Evolutionary conservation across 2,797 vertebrate genomes (phyloP).

Genomic region (Neoniphon sammara): DNA sequence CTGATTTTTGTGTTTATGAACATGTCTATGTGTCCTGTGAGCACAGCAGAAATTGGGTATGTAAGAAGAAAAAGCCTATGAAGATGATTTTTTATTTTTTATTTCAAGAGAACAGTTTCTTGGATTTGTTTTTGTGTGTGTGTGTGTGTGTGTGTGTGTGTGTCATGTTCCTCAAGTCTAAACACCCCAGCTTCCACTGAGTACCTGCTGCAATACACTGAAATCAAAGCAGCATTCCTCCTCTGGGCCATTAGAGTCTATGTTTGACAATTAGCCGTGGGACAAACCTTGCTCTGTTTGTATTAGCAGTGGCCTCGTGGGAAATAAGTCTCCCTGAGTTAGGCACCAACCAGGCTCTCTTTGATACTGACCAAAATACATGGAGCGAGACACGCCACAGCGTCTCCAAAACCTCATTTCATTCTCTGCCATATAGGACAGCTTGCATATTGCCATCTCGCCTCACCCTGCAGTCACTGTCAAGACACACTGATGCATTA

Average conservation of each 20-base stretch:
- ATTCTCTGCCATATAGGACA: conserved; percentile 5
- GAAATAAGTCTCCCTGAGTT: conserved; percentile 7
- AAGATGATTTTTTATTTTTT: too few species aligned
- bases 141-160: too few species aligned
- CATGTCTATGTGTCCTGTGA: neutral
- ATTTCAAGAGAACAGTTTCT: too few species aligned
- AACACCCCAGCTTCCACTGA: too few species aligned
- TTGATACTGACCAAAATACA: neutral
- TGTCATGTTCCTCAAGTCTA: too few species aligned
- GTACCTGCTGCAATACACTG: too few species aligned
- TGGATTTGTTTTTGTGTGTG: too few species aligned
- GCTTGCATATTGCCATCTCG: conserved; percentile 9
- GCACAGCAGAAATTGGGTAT: neutral
- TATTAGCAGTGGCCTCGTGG: neutral
- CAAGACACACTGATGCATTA: neutral
- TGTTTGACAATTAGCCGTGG: neutral
- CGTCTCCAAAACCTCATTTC: conserved; percentile 2
- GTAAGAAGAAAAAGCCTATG: too few species aligned
- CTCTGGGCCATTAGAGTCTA: neutral
- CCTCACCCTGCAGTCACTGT: conserved; percentile 6
- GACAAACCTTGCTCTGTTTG: conserved; percentile 5
- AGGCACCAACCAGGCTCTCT: neutral
- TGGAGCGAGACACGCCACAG: neutral
- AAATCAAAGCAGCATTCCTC: neutral
- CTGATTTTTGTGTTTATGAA: conserved; percentile 14